Evolutionary conservation across 2,113 vertebrate genomes (phyloP).

Genomic region (Xenopus laevis): DNA sequence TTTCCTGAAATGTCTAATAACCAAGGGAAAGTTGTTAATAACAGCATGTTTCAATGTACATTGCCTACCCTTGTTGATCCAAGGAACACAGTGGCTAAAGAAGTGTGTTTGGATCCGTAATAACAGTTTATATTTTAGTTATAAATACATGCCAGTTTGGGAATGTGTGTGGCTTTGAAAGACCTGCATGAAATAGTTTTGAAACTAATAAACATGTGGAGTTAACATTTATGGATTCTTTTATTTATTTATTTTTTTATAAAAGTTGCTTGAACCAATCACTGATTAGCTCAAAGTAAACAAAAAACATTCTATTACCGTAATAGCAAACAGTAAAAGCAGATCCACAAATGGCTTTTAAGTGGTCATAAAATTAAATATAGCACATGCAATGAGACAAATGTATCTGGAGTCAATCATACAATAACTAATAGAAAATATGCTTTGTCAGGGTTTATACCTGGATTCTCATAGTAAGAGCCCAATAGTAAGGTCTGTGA

Average conservation of each 20-base stretch:
- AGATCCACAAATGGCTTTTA: background rate
- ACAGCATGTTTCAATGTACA: slow-evolving; percentile 4
- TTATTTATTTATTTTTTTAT: too few relatives aligned
- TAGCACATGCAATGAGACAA: slow-evolving; percentile 4
- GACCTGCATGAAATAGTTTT: background rate
- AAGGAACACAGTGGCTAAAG: background rate
- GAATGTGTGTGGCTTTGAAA: background rate
- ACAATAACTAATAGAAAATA: slow-evolving; percentile 15
- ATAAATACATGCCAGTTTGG: background rate
- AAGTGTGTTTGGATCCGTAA: background rate
- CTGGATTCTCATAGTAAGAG: slow-evolving; percentile 24
- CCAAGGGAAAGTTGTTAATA: background rate
- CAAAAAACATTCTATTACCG: background rate
- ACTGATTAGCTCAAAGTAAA: background rate
- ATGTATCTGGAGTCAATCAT: slow-evolving; percentile 33
- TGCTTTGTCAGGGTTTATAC: slow-evolving; percentile 8
- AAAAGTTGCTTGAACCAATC: too few relatives aligned
- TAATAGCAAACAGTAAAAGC: background rate
- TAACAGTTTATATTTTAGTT: background rate
- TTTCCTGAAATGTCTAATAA: slow-evolving; percentile 7
- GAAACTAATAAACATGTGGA: background rate
- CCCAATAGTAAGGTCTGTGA: slow-evolving; percentile 24
- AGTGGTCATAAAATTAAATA: background rate
- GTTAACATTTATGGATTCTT: background rate
- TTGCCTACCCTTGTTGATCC: slow-evolving; percentile 1